Conservation (phyloP, 2,797 vertebrate genomes). For the Sebastes kiyomatsui region DNA sequence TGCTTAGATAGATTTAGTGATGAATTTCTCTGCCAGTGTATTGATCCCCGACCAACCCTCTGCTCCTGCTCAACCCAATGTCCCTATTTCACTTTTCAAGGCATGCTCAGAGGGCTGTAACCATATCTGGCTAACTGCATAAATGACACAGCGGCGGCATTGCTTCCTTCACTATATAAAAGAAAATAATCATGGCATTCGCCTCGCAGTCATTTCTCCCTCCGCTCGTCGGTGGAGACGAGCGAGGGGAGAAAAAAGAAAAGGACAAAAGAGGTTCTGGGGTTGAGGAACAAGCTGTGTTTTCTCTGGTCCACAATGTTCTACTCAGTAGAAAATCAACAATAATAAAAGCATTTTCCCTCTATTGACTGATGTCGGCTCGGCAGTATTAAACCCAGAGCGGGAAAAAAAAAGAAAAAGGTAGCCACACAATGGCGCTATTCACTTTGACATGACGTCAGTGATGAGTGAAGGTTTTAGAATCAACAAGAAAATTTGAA, state of each 20-base stretch:
- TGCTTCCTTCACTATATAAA: slow-evolving; percentile 28
- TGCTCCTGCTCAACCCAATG: slow-evolving; percentile 30
- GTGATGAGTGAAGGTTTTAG: slow-evolving; percentile 25
- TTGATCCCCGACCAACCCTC: slow-evolving; percentile 42
- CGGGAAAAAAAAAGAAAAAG: not conserved
- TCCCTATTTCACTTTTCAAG: slow-evolving; percentile 48
- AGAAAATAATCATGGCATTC: slow-evolving; percentile 42
- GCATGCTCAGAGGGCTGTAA: slow-evolving; percentile 49
- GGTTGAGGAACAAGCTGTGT: slow-evolving; percentile 18
- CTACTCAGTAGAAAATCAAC: slow-evolving; percentile 31
- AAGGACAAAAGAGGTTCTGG: not conserved
- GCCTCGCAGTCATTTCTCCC: slow-evolving; percentile 20
- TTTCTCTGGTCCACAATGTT: slow-evolving; percentile 35
- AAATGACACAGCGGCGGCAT: slow-evolving; percentile 27
- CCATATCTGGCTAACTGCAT: slow-evolving; percentile 49
- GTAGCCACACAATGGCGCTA: slow-evolving; percentile 1
- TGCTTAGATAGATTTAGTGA: slow-evolving; percentile 55
- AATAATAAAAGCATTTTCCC: slow-evolving; percentile 22
- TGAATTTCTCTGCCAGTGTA: slow-evolving; percentile 37
- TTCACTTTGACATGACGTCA: slow-evolving; percentile 36
- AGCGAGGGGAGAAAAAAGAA: not conserved
- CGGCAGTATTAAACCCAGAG: slow-evolving; percentile 18
- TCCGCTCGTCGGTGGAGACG: not conserved
- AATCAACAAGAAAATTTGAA: slow-evolving; percentile 17
- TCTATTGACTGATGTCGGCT: slow-evolving; percentile 26